Evolutionary conservation across 2,888 invertebrate genomes (phyloP).

Genomic region (Tuberolachnus salignus): DNA sequence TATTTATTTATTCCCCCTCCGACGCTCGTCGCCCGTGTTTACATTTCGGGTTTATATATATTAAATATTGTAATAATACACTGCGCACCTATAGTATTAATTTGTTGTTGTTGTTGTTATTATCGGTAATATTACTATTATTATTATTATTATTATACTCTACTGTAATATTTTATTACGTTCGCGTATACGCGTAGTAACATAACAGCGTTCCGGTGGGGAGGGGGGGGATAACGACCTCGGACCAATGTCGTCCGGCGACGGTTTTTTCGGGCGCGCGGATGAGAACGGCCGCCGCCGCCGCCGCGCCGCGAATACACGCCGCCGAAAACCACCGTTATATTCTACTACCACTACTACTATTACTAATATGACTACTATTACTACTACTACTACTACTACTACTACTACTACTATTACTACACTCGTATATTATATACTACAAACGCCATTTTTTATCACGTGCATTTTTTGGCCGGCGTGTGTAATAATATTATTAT

Average conservation of each 20-base stretch:
- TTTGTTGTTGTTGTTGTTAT: slow-evolving; percentile 33
- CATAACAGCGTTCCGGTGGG: no score
- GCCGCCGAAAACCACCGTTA: slow-evolving; percentile 40
- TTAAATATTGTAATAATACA: no score
- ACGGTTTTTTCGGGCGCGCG: not conserved
- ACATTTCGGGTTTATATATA: slow-evolving; percentile 36
- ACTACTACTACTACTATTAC: no score
- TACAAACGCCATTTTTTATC: no score
- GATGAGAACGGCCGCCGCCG: not conserved
- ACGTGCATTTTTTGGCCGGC: no score
- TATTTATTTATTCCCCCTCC: no score
- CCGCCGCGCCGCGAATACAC: slow-evolving; percentile 5
- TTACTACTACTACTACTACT: no score
- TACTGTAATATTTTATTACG: not conserved
- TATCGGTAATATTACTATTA: not conserved
- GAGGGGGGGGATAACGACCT: slow-evolving; percentile 40
- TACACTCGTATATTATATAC: no score
- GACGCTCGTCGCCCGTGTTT: no score
- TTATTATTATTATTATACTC: not conserved
- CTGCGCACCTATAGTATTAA: not conserved
- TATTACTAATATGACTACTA: no score
- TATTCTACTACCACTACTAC: no score
- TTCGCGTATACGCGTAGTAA: not conserved
- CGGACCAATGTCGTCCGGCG: slow-evolving; percentile 50
- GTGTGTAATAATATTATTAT: no score